Evolutionary conservation across 2,113 vertebrate species (phyloP).

Genomic region (Scomber colias): DNA sequence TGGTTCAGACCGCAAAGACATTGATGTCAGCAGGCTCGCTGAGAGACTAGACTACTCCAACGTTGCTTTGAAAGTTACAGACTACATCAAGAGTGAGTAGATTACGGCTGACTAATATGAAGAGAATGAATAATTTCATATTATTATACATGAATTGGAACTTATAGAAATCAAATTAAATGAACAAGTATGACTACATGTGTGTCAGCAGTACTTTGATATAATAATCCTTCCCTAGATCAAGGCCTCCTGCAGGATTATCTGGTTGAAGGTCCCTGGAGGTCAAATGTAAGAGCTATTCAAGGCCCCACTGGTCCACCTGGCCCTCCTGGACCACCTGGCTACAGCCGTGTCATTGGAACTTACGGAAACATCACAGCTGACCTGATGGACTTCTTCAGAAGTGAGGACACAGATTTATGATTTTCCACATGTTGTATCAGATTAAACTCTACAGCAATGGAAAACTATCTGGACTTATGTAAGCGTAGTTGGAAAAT

Average conservation of each 20-base stretch:
- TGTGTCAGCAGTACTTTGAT: not conserved
- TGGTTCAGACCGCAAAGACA: slow-evolving; percentile 14
- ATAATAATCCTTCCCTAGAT: slow-evolving; percentile 74
- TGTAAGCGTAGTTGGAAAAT: slow-evolving; percentile 28
- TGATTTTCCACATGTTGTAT: slow-evolving; percentile 20
- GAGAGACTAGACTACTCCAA: slow-evolving; percentile 90
- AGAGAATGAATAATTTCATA: no score
- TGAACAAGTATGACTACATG: not conserved
- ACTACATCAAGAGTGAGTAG: slow-evolving; percentile 93
- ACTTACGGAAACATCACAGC: slow-evolving; percentile 92
- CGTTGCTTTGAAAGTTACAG: slow-evolving; percentile 90
- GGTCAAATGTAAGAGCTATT: slow-evolving; percentile 67
- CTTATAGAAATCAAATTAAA: no score
- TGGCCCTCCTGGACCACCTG: slow-evolving; percentile 86
- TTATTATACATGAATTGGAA: no score
- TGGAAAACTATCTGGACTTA: slow-evolving; percentile 11
- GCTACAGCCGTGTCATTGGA: slow-evolving; percentile 92
- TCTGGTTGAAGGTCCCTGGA: slow-evolving; percentile 75
- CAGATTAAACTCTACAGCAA: slow-evolving; percentile 2
- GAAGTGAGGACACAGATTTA: slow-evolving; percentile 83
- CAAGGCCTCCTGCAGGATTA: slow-evolving; percentile 91
- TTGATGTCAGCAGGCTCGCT: slow-evolving; percentile 59
- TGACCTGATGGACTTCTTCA: slow-evolving; percentile 97
- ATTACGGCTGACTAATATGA: not conserved
- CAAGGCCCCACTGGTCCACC: slow-evolving; percentile 86